Evolutionary conservation across 1,140 invertebrate species (phyloP), one percentile per base, ranked within the genome.

Genomic region (Camponotus pennsylvanicus): DNA sequence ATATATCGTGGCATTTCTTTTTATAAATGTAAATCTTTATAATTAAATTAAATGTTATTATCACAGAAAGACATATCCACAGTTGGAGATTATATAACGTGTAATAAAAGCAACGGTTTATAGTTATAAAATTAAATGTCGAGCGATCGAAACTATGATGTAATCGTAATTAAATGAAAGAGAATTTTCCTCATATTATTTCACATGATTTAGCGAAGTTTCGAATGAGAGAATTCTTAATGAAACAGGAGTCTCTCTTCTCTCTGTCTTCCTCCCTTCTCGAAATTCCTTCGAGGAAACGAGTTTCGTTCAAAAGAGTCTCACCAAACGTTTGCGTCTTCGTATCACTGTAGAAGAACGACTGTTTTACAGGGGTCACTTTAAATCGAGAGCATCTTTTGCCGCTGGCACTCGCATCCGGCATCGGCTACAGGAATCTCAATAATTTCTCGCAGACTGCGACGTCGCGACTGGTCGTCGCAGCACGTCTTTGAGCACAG

Each of bases 381-480:
- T 80, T 70, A 70, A 80, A 83, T 75, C 67, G 69, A 73, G 73
- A 69, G 70, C 55, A 73, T 83, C 55, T 83, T 83, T 73, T 71
- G 34, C 21, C 18, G 37, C 34, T 82, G 67, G 18, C 49, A 40
- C 52, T 52, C n/a, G 40, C 73, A 13, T 18, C 21, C 55, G 55
- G 37, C 27, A 42, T 42, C 18, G 42, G n/a, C 59, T 52, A 40
- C 40, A 64, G 57, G 61, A 78, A 85, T 85, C 61, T 85, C 63
- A 77, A 78, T 85, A 66, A 85, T 78, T 76, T 78, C 59, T 78
- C 73, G 45, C 42, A 64, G 59, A 76, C 55, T 66, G 15, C 37
- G 45, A 57, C 27, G 15, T 85, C 45, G 45, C 27, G 27, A 49
- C 63, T 32, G 27, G 27, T 21, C 55, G 37, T 76, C 42, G 6